Conservation (phyloP, 2,113 vertebrate genomes). For the Gasterosteus aculeatus region DNA sequence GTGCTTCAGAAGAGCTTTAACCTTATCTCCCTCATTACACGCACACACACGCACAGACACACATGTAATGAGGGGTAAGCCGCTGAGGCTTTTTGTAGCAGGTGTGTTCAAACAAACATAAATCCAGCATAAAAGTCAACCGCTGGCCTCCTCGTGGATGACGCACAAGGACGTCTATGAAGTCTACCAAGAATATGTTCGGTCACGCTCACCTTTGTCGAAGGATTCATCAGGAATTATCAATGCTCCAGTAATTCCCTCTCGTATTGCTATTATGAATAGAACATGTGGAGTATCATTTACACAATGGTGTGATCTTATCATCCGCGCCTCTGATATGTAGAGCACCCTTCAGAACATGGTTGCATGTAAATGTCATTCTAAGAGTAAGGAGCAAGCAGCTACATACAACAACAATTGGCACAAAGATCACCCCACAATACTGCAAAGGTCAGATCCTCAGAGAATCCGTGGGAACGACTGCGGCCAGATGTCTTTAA, state of each 20-base stretch:
- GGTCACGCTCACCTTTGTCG: conserved; percentile 19
- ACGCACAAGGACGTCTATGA: conserved; percentile 29
- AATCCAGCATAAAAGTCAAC: not conserved
- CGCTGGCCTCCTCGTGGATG: not conserved
- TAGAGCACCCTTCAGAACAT: not conserved
- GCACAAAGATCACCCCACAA: conserved; percentile 33
- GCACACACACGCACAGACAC: conserved; percentile 12
- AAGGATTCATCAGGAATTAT: conserved; percentile 29
- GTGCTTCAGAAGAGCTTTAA: conserved; percentile 61
- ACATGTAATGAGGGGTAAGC: conserved; percentile 60
- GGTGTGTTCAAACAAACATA: conserved; percentile 36
- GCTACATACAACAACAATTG: conserved; percentile 9
- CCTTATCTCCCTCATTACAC: conserved; percentile 68
- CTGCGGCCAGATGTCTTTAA: conserved; percentile 53
- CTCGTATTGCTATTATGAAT: conserved; percentile 15
- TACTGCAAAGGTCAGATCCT: conserved; percentile 71
- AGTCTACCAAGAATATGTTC: conserved; percentile 18
- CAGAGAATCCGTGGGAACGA: conserved; percentile 51
- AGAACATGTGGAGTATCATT: conserved; percentile 36
- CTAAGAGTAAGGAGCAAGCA: conserved; percentile 8
- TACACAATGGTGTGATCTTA: not conserved
- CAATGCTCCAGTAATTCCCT: conserved; percentile 19
- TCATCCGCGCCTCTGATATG: not conserved
- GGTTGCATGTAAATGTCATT: not conserved
- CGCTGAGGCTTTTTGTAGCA: conserved; percentile 33